Evolutionary conservation across 2,888 invertebrate species (phyloP), one percentile per base, ranked within the genome.

Genomic region (Leucophenga montana): DNA sequence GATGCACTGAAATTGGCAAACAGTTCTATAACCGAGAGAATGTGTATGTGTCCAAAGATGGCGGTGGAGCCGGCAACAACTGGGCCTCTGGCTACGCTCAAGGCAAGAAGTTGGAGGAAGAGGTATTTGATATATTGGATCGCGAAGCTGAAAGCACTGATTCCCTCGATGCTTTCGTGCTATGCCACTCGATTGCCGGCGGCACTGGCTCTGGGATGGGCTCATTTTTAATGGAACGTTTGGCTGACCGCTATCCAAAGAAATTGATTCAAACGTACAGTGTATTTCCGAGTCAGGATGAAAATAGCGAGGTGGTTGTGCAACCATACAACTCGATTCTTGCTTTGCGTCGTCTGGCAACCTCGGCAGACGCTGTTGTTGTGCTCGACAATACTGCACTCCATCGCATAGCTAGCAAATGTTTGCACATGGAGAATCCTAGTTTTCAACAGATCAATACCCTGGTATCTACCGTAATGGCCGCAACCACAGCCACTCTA

Each of bases 181-280:
- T 99, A 68, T 99, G 99, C 83, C 99, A 99, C 90, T 99, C 98
- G 6, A 99, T 99, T 88, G 99, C 99, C 66, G 99, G 99, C 56
- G 99, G 99, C 67, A 99, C 99, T n/a, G 99, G 99, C 0, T 99
- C 98, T 0, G 99, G 99, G 13, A 96, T 99, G 95, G 99, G 99
- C 0, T 99, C 99, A 0, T 97, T 95, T 85, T 94, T 97, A 78
- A 90, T 97, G 82, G 97, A 97, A 88, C 94, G 95, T 76, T 90
- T 97, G 5, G 95, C 95, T 0, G 97, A 97, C 87, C 94, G 97
- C 77, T 99, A 97, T 89, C 99, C 99, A 0, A 99, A 99, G 89
- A 99, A 99, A 88, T 90, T 99, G 39, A 95, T 99, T 44, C 97
- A 99, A 90, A 99, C 99, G 0, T 99, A 99, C 89, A 99, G 99